Evolutionary conservation across 2,113 vertebrate species (phyloP).

Genomic region (Hassar affinis): DNA sequence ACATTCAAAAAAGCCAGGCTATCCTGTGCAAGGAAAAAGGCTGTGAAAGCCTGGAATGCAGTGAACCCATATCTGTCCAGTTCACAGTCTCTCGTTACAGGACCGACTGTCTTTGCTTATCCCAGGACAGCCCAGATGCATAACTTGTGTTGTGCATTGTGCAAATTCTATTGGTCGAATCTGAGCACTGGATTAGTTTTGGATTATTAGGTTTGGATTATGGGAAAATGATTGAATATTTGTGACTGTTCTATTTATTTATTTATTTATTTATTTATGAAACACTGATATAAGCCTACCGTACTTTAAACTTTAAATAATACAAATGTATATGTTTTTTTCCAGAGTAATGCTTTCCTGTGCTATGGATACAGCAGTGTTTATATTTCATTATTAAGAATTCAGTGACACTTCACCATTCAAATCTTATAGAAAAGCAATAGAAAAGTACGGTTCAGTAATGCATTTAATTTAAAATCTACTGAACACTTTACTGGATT

Average conservation of each 20-base stretch:
- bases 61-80: neutral
- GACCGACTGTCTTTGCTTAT: neutral
- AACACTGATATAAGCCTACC: too few species aligned
- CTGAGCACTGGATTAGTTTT: neutral
- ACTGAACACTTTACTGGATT: neutral
- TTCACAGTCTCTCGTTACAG: neutral
- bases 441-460: neutral
- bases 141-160: neutral
- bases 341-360: neutral
- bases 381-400: neutral
- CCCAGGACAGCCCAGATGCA: neutral
- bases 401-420: neutral
- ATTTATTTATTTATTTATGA: too few species aligned
- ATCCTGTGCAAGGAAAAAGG: too few species aligned
- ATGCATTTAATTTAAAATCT: neutral
- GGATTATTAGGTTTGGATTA: too few species aligned
- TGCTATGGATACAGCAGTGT: neutral
- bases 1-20: neutral
- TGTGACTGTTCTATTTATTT: too few species aligned
- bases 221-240: too few species aligned
- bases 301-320: too few species aligned
- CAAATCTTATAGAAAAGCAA: neutral
- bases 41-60: too few species aligned
- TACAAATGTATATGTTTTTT: neutral
- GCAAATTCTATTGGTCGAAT: neutral